phyloP scores from a whole-genome alignment of 30 jellyfish, hydroid and myxozoan genomes.

The Nemopilema nomurai region DNA sequence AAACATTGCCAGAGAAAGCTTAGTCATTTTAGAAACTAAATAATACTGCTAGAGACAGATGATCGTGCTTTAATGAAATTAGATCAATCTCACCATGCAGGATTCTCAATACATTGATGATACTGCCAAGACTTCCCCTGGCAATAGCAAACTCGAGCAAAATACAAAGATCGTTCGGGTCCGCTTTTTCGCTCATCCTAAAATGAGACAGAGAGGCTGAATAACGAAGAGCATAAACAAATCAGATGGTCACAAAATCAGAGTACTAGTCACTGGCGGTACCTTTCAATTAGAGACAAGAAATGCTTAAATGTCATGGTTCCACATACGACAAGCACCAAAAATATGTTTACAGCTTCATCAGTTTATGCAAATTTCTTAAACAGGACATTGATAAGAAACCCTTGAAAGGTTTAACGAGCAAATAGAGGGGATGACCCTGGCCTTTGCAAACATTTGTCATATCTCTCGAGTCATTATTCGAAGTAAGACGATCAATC shows the following conservation, averaged over 20 bases:
- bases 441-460: too few relatives aligned
- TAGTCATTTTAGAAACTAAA: neutral
- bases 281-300: too few relatives aligned
- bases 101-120: slow-evolving; percentile 71
- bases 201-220: neutral
- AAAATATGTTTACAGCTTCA: neutral
- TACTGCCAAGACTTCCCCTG: slow-evolving; percentile 95
- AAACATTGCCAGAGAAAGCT: neutral
- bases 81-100: slow-evolving; percentile 71
- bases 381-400: neutral
- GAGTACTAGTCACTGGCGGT: too few relatives aligned
- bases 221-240: neutral
- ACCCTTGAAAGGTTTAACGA: too few relatives aligned
- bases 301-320: too few relatives aligned
- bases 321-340: too few relatives aligned
- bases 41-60: neutral
- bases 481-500: neutral
- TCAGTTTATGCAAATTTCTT: neutral
- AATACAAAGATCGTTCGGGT: slow-evolving; percentile 72
- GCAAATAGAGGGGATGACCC: too few relatives aligned
- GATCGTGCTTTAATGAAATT: too few relatives aligned
- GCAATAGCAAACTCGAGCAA: slow-evolving; percentile 87
- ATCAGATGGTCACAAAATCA: neutral
- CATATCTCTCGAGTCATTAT: too few relatives aligned
- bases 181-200: slow-evolving; percentile 59